A percentile compares a stretch with the other conserved stretches of the same genome.
Evolutionary conservation across 1,140 invertebrate genomes (phyloP).

Genomic region (Pemphigus obesinymphae): DNA sequence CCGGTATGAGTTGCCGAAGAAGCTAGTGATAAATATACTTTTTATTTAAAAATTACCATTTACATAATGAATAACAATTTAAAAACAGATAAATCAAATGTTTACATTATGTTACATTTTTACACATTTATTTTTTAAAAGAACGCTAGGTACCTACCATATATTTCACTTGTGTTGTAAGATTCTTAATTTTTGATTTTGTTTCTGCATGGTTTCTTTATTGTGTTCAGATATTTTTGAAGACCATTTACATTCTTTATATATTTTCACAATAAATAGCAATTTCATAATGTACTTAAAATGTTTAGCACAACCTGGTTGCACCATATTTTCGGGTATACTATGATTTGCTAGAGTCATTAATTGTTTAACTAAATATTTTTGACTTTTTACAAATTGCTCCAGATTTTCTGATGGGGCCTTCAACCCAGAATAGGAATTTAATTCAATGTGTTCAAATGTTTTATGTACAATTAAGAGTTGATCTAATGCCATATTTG

Average conservation of each 20-base stretch:
- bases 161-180: background rate
- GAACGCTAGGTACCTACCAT: no score
- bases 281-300: background rate
- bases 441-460: background rate
- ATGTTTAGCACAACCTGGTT: background rate
- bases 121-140: no score
- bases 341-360: background rate
- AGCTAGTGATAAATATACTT: no score
- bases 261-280: background rate
- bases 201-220: background rate
- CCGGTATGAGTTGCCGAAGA: no score
- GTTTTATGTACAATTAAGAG: background rate
- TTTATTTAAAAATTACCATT: no score
- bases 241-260: background rate
- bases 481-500: background rate
- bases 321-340: background rate
- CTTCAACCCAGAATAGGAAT: background rate
- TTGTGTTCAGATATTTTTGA: background rate
- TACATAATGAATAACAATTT: no score
- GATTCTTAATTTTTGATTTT: background rate
- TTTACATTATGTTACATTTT: no score
- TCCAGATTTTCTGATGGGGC: background rate
- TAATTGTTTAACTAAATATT: background rate
- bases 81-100: no score
- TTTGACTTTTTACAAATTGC: background rate